Percentiles rank a stretch among this genome's conserved stretches.
Evolutionary conservation across 2,113 vertebrate genomes (phyloP).

Genomic region (Pachyramphus minor): DNA sequence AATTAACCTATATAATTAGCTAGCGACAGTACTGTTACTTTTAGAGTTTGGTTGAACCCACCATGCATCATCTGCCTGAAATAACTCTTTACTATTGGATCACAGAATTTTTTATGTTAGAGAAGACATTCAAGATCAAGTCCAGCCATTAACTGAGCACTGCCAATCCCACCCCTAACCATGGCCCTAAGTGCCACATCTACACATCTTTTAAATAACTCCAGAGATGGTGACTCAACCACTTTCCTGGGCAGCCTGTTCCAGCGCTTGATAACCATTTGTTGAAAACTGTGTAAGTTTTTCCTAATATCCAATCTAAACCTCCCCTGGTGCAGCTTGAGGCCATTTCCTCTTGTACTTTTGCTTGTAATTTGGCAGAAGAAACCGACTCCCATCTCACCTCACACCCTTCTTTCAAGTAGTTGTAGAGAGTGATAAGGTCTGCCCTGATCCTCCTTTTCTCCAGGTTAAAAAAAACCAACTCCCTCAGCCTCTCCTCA

Average conservation of each 20-base stretch:
- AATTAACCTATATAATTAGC: neutral
- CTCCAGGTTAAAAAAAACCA: neutral
- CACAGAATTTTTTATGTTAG: neutral
- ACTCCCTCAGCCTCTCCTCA: neutral
- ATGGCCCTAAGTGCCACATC: neutral
- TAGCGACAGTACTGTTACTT: neutral
- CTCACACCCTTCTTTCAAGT: neutral
- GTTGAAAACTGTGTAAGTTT: neutral
- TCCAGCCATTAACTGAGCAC: neutral
- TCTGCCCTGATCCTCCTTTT: neutral
- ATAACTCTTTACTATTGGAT: neutral
- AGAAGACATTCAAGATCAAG: neutral
- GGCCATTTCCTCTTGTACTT: neutral
- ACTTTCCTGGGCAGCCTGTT: neutral
- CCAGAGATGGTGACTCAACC: neutral
- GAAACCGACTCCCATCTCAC: neutral
- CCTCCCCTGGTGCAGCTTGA: neutral
- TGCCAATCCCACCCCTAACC: neutral
- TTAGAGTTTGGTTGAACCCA: neutral
- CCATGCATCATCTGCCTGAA: neutral
- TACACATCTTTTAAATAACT: neutral
- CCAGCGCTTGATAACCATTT: neutral
- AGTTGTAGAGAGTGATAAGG: neutral
- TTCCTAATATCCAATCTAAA: neutral
- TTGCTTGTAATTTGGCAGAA: neutral